Conservation (phyloP, 2,113 vertebrate species). For the Bombycilla garrulus region DNA sequence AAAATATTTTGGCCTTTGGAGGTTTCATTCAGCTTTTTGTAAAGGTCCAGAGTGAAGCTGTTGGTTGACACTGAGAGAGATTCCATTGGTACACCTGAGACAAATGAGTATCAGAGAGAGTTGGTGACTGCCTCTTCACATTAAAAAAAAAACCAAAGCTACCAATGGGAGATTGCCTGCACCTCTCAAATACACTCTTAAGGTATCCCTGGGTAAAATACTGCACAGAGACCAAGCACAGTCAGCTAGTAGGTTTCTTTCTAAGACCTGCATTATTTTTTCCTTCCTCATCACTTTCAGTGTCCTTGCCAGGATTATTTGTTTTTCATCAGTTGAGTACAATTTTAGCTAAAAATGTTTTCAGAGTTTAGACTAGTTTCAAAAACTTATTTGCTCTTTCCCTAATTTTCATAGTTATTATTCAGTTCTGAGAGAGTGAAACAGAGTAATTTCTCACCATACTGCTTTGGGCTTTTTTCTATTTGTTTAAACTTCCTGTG, state of each 20-base stretch:
- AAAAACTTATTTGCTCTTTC: not conserved
- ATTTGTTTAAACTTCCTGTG: not conserved
- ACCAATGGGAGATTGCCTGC: not conserved
- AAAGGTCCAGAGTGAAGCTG: slow-evolving; percentile 81
- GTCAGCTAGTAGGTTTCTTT: not conserved
- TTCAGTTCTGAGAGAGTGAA: not conserved
- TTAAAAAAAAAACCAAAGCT: too few relatives aligned
- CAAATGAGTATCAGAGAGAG: not conserved
- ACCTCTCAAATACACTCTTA: not conserved
- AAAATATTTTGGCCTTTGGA: slow-evolving; percentile 77
- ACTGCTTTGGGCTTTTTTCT: not conserved
- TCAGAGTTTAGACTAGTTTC: not conserved
- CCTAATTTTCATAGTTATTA: not conserved
- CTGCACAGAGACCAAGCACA: not conserved
- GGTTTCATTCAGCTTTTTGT: slow-evolving; percentile 73
- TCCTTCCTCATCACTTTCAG: not conserved
- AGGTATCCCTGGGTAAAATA: not conserved
- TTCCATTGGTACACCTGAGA: slow-evolving; percentile 75
- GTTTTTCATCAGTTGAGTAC: not conserved
- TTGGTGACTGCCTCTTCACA: not conserved
- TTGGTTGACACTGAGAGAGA: slow-evolving; percentile 74
- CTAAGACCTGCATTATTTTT: not conserved
- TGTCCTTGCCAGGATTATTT: not conserved
- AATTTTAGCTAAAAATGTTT: not conserved
- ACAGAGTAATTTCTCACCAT: not conserved